Conservation (phyloP, 2,113 vertebrate species). For the Silurus glanis region DNA sequence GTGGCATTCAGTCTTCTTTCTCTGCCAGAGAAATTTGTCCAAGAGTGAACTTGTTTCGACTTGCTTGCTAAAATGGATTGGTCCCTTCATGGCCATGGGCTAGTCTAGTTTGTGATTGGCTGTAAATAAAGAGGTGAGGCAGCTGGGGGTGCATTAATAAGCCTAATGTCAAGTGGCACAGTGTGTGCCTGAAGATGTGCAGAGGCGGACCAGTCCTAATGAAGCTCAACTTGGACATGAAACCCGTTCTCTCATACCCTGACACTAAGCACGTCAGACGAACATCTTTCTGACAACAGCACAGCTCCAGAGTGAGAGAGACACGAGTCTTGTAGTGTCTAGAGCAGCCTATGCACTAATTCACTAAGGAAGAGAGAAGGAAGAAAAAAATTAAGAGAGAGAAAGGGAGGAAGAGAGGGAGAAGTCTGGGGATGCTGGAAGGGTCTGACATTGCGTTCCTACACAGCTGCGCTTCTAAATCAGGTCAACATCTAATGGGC, state of each 20-base stretch:
- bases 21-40: conserved; percentile 64
- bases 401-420: conserved; percentile 3
- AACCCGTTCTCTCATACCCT: conserved; percentile 42
- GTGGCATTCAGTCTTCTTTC: conserved; percentile 43
- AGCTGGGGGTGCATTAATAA: conserved; percentile 63
- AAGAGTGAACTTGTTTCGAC: conserved; percentile 64
- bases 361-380: background rate
- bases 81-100: conserved; percentile 65
- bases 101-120: conserved; percentile 56
- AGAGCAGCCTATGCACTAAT: conserved; percentile 46
- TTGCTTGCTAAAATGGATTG: conserved; percentile 68
- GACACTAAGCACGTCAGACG: conserved; percentile 48
- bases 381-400: background rate
- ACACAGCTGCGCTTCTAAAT: conserved; percentile 63
- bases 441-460: conserved; percentile 52
- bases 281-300: conserved; percentile 53
- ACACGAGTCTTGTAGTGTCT: conserved; percentile 42
- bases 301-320: conserved; percentile 31
- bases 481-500: conserved; percentile 64
- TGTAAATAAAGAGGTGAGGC: conserved; percentile 36
- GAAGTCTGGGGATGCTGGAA: conserved; percentile 40
- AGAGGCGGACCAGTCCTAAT: conserved; percentile 39
- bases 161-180: conserved; percentile 64
- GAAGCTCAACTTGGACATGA: conserved; percentile 41
- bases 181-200: conserved; percentile 63